Evolutionary conservation across 2,797 vertebrate genomes (phyloP), one percentile per base, ranked within the genome.

Genomic region (Labroides dimidiatus): DNA sequence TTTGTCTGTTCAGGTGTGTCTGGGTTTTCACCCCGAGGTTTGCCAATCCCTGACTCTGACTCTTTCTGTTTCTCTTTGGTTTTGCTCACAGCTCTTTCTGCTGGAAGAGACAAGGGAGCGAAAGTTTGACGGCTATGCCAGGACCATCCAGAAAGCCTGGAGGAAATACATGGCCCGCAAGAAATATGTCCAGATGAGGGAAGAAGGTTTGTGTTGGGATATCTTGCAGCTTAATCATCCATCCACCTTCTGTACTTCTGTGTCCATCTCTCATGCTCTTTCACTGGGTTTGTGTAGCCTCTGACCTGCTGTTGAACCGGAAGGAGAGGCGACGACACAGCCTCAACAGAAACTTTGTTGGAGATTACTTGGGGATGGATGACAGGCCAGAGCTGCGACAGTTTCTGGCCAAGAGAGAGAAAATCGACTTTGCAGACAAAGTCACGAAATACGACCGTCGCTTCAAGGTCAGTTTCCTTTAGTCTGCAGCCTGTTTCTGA

Each of bases 171-270:
- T 88, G 2, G 97, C 97, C 81, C 94, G 96, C 68, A 99, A 99
- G 92, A 98, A 96, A 87, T 98, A 97, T 0, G 97, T 98, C 56
- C 96, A 99, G 84, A 99, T 99, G 98, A 95, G 98, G 87, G 98
- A 99, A 88, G 95, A 99, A 94, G 98, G 98, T 99, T 80, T 92
- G 92, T 48, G 30, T 55, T 33, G 49, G 1, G 13, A 27, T 27
- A 1, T 15, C 15, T 58, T 39, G 3, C 20, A 39, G 10, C 14
- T 54, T 51, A 33, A 20, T 33, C n/a, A 6, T 68, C 37, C 1
- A 10, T 62, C 33, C 10, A 20, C 20, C 37, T 42, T 33, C 30
- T 33, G 30, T 33, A 4, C 43, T 15, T 30, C 23, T 6, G 0
- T 13, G 37, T 58, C 47, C 24, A 0, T 30, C 13, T 64, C 56